Conservation (phyloP, 1,140 invertebrate genomes). For the Phymastichus coffea region DNA sequence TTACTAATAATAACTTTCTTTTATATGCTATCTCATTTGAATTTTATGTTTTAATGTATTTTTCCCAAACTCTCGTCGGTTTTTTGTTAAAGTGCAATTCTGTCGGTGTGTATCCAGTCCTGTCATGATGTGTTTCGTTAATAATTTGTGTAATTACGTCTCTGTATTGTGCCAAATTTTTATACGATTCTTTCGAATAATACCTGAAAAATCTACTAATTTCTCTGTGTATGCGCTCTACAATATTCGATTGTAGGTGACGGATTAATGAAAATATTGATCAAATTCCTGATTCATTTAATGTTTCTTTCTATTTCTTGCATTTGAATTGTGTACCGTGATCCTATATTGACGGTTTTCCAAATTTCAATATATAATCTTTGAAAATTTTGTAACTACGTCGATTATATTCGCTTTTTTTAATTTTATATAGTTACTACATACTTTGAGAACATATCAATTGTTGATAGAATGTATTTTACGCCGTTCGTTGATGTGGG, state of each 20-base stretch:
- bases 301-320: not conserved
- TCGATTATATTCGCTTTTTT: not conserved
- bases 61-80: no score
- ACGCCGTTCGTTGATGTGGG: not conserved
- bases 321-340: conserved; percentile 2
- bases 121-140: not conserved
- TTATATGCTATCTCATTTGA: no score
- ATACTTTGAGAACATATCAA: conserved; percentile 16
- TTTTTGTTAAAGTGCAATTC: conserved; percentile 1
- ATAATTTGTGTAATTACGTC: not conserved
- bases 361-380: not conserved
- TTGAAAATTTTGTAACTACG: not conserved
- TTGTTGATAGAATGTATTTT: conserved; percentile 7
- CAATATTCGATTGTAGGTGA: conserved; percentile 6
- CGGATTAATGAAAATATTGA: conserved; percentile 1
- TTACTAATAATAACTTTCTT: no score
- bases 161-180: not conserved
- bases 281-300: not conserved
- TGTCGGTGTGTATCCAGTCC: not conserved
- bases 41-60: no score
- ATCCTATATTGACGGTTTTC: not conserved
- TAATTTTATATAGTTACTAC: conserved; percentile 1
- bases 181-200: not conserved
- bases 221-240: not conserved
- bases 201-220: not conserved